Evolutionary conservation across 2,888 invertebrate genomes (phyloP).

Genomic region (Netelia virgata): DNA sequence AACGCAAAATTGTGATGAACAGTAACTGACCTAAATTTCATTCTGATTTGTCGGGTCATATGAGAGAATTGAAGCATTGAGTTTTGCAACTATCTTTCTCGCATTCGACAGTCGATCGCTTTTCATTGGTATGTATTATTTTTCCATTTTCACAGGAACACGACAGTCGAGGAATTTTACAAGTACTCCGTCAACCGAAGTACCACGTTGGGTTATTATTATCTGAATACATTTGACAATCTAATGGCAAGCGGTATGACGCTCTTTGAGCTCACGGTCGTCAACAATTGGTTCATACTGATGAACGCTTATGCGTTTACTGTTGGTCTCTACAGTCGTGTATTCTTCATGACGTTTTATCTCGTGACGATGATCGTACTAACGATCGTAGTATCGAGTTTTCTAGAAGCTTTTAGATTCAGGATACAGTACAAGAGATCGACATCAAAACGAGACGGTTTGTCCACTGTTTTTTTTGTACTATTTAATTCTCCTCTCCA

Average conservation of each 20-base stretch:
- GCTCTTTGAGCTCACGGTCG: conserved; percentile 94
- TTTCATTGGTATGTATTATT: conserved; percentile 38
- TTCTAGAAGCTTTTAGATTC: conserved; percentile 95
- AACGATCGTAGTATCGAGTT: conserved; percentile 95
- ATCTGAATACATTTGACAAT: conserved; percentile 94
- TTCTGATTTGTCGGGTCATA: neutral
- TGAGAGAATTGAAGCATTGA: too few species aligned
- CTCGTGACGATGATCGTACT: conserved; percentile 96
- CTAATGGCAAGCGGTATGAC: conserved; percentile 92
- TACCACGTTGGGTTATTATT: conserved; percentile 92
- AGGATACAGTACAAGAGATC: conserved; percentile 94
- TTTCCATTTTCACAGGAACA: conserved; percentile 87
- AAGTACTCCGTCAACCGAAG: conserved; percentile 89
- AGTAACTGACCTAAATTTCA: too few species aligned
- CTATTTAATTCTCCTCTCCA: conserved; percentile 17
- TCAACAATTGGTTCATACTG: conserved; percentile 96
- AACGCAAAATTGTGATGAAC: too few species aligned
- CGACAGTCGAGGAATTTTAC: conserved; percentile 94
- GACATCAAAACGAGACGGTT: conserved; percentile 92
- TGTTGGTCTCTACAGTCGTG: conserved; percentile 90
- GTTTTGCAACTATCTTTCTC: neutral
- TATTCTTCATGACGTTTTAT: conserved; percentile 96
- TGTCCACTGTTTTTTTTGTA: conserved; percentile 66
- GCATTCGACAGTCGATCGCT: neutral
- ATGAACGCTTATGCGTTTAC: conserved; percentile 94